Base-by-base conservation (phyloP, 2,797 vertebrate genomes). In the Falco novaeseelandiae region DNA sequence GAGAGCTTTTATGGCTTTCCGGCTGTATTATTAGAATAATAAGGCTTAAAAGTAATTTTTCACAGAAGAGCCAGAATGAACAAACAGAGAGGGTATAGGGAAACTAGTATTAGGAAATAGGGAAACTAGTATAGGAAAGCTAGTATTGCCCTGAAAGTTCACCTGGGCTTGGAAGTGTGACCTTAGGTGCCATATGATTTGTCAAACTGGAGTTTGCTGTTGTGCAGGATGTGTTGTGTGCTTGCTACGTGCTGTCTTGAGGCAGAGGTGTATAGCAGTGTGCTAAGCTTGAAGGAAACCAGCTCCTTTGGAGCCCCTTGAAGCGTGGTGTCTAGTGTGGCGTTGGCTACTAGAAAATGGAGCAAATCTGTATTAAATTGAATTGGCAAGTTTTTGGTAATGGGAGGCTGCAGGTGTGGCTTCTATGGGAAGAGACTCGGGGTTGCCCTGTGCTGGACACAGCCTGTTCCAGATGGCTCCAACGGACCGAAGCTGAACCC, bases 1-100 rank as follows among this genome's bases (percentile, higher is more conserved):
- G 36, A 81, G 32, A 70, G 40, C 52, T 90, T 93, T 88, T 92
- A 78, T 82, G 23, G 65, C 23, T 87, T 90, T 62, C 40, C 79
- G 84, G 65, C 42, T 93, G 17, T 48, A 46, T 65, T 85, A 54
- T 58, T 85, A 73, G 58, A 69, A 38, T 69, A 87, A 66, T 66
- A 85, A 79, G 65, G 20, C 12, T 69, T 71, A 48, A 58, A 82
- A 91, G 44, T 88, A 30, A 63, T 77, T 88, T 88, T 62, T 70
- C 48, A 55, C 38, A 40, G 83, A 74, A 69, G 34, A 76, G 14
- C 44, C 55, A 83, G n/a, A 86, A 63, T n/a, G 22, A 57, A 9
- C 32, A 44, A 92, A 49, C 36, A 63, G 40, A 52, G 46, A 51
- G 57, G 19, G 25, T 15, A 38, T 3, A 63, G 14, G 38, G 7